Evolutionary conservation across 2,113 vertebrate species (phyloP), one percentile per base, ranked within the genome.

Genomic region (Ornithorhynchus anatinus): DNA sequence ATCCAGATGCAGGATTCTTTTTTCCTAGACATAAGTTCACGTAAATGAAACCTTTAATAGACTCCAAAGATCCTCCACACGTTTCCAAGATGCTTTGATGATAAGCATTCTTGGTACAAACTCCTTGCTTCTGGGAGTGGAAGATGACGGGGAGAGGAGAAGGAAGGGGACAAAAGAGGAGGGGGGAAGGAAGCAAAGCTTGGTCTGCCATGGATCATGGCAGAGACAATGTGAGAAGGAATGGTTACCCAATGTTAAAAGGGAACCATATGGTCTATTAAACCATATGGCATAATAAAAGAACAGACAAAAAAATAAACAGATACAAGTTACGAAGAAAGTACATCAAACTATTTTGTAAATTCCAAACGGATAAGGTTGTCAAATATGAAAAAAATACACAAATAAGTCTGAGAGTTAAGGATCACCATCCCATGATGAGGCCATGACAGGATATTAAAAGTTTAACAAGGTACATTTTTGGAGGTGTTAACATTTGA

Each of bases 401-500:
- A 5, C 37, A 10, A 57, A 27, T 25, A 33, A 16, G 4, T 69
- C 33, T 15, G 10, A 27, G 56, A 42, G 29, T 44, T 42, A 54
- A 48, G 67, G n/a, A 64, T 33, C 29, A 6, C 36, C 39, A 69
- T 47, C 62, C 29, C 33, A 50, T 27, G 36, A 50, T 27, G 51
- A 56, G 56, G 33, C 43, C 23, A 1, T 13, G 33, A 56, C 50
- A 64, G 40, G 59, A 77, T 68, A 73, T 72, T 77, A 73, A 70
- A 84, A 47, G 33, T 80, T 80, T 80, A 72, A 72, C 7, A 60
- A 84, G 75, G 70, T 68, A 45, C 48, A 14, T 17, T 77, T 75
- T 64, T 48, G 61, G 73, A 75, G 60, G 70, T 70, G 80, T 66
- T 77, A 85, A 81, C 80, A 59, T 67, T 72, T 59, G 60, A 60